Base-by-base conservation (phyloP, 2,113 vertebrate genomes). In the Cephalopterus ornatus region DNA sequence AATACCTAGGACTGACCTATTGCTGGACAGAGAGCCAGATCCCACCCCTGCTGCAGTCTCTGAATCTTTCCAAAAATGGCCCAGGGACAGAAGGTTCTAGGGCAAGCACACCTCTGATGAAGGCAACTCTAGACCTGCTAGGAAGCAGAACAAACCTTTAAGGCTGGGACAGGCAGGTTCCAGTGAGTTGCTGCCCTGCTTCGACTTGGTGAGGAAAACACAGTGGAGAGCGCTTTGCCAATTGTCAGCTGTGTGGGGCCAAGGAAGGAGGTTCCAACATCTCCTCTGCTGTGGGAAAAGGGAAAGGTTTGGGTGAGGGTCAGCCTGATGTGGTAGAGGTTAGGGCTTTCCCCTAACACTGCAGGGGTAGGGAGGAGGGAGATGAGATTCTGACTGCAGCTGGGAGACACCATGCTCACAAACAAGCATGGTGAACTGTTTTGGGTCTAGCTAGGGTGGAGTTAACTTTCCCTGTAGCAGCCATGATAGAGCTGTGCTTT, bases 371-470 rank as follows among this genome's bases (percentile, higher is more conserved):
- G 37, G 5, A 12, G 18, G 22, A 42, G 4, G 11, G 20, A 75
- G 22, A n/a, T n/a, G 15, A 41, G 55, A 26, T 55, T 68, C 35
- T 44, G 15, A 26, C 4, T 44, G 41, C 15, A 44, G 20, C 19
- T 13, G 13, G 12, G 22, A 55, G 41, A 42, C n/a, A 33, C 32
- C 12, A 14, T 24, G n/a, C 27, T 70, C 55, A 33, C 14, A 46
- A 24, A n/a, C 0, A 0, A 63, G 41, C 18, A 30, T 12, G 22
- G 27, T 87, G 55, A 41, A 12, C 27, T 41, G 9, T 12, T 1
- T 56, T 50, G 28, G 16, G 11, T 50, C 42, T 76, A 27, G 8
- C 58, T 74, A 23, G 47, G 22, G 28, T 33, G 41, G 55, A 75
- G 32, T 42, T 39, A 63, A 11, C 24, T 63, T 44, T 39, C 23